Evolutionary conservation across 2,797 vertebrate species (phyloP), one percentile per base, ranked within the genome.

Genomic region (Lateolabrax maculatus): DNA sequence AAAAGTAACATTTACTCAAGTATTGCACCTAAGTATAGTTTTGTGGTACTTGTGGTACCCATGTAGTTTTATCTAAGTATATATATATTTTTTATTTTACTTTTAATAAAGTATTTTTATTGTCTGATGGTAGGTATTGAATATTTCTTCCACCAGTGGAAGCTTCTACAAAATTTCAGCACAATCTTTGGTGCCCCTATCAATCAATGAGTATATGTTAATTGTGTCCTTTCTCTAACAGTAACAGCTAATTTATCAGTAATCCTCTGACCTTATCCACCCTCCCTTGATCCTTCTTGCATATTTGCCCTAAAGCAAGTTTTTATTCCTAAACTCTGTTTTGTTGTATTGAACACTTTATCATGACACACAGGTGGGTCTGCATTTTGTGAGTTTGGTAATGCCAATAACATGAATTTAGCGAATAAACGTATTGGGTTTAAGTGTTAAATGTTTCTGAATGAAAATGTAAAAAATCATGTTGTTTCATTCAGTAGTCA

Each of bases 391-490:
- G 55, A 68, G 63, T 57, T 63, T 9, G 6, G 6, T 51, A 56
- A 80, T 72, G 57, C 23, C 41, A 73, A 51, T 53, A 67, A 68
- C 0, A 1, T 25, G 13, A 62, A 48, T 25, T 11, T 12, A 36
- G 18, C 4, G 12, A 49, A 67, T 6, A 73, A 16, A 58, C 64
- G 37, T 48, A 60, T 21, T 9, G 21, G 4, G 25, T 72, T n/a
- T 39, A 77, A 77, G 31, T 46, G 19, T 84, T 11, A 44, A n/a
- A n/a, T n/a, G n/a, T n/a, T 34, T 66, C 9, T 12, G 19, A 75
- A 66, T 73, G 18, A 58, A 70, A 75, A 79, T 61, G 69, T 55
- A 56, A 52, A 60, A 61, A 71, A 80, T 79, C 39, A n/a, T 21
- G 2, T 57, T 39, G n/a, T 81, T 70, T 85, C 39, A 31, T 46